These are phyloP conservation scores for Phoxinus phoxinus DNA, from an alignment of 2,113 vertebrate genomes.

Conservation along the genomic window DNA sequence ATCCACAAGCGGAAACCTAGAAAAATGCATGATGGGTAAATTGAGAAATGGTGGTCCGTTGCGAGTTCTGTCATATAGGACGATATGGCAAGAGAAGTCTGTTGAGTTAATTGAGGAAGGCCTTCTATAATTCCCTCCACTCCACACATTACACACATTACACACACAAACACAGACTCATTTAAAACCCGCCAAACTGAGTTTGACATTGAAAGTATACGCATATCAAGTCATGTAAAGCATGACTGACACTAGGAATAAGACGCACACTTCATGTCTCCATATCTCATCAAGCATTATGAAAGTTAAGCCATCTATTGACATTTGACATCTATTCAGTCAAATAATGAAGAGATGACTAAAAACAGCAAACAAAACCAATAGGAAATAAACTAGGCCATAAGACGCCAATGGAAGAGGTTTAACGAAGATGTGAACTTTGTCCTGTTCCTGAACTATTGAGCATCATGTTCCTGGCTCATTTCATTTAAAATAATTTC, in stretches of 20 bases:
- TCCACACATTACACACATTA: not conserved
- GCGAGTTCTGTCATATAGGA: not conserved
- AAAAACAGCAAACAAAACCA: not conserved
- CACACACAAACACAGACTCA: not conserved
- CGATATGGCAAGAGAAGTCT: not conserved
- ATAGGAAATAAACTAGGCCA: not conserved
- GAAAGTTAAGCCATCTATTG: not conserved
- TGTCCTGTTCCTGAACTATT: not conserved
- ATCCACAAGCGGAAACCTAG: not conserved
- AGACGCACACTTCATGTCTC: constrained; percentile 12
- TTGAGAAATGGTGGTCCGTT: not conserved
- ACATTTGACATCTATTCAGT: not conserved
- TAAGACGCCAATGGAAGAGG: not conserved
- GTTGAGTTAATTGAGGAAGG: not conserved
- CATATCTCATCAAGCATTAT: not conserved
- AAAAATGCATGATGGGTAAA: constrained; percentile 18
- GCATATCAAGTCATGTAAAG: constrained; percentile 5
- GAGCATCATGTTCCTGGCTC: not conserved
- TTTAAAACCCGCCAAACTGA: not conserved
- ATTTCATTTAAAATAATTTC: not conserved
- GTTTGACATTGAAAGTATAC: not conserved
- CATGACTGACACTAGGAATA: not conserved
- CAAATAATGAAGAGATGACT: not conserved
- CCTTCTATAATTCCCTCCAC: not conserved
- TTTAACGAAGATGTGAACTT: not conserved